Conservation (phyloP, 37 sponge, comb jelly and placozoan genomes). For the Petrosia ficiformis region DNA sequence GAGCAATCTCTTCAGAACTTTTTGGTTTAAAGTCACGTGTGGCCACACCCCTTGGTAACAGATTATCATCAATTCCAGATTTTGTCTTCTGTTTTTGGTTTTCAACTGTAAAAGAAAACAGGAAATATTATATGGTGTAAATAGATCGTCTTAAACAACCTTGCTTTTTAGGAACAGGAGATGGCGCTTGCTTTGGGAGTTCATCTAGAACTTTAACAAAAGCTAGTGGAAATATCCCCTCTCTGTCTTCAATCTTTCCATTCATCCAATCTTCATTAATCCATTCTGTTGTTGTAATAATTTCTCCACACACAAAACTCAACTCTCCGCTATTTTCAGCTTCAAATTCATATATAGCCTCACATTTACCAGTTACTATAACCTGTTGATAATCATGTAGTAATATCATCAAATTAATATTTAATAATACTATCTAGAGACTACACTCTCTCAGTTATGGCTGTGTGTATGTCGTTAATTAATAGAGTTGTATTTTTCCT, state of each 20-base stretch:
- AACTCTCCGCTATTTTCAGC: constrained; percentile 36
- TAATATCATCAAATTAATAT: not conserved
- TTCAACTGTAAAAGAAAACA: no score
- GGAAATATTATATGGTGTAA: no score
- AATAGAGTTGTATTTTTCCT: no score
- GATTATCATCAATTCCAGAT: constrained; percentile 1
- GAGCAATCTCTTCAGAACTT: no score
- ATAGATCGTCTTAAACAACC: no score
- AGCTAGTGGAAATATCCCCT: constrained; percentile 76
- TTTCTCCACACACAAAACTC: constrained; percentile 32
- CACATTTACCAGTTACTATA: constrained; percentile 35
- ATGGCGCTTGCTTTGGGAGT: constrained; percentile 62
- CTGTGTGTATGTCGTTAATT: no score
- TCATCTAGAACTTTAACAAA: constrained; percentile 77
- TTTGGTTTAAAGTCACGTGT: constrained; percentile 17
- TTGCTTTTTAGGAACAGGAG: no score
- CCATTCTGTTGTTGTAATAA: constrained; percentile 29
- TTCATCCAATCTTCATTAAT: constrained; percentile 84
- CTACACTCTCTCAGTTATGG: no score
- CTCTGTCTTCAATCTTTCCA: constrained; percentile 42
- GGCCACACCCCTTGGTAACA: constrained; percentile 61
- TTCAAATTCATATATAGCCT: constrained; percentile 44
- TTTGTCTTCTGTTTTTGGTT: no score
- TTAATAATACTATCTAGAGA: not conserved
- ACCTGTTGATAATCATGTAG: not conserved